These are phyloP conservation scores for Ateles fusciceps DNA, from an alignment of 2,797 vertebrate genomes.

Conservation along the genomic window DNA sequence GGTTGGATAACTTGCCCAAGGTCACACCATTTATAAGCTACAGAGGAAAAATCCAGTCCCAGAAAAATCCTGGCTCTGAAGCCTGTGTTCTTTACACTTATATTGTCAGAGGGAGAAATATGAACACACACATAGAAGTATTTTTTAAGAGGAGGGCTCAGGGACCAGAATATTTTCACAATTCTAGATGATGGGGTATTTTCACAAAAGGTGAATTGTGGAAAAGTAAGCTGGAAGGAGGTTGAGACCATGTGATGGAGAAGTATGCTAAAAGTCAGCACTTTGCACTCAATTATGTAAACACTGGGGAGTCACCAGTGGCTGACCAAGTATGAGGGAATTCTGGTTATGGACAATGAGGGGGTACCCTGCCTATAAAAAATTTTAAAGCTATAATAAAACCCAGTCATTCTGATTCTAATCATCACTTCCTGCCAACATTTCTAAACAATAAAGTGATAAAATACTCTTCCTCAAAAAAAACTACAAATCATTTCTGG, in stretches of 20 bases:
- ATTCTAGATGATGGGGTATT: background rate
- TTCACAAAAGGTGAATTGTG: background rate
- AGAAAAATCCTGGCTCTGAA: background rate
- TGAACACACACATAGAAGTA: background rate
- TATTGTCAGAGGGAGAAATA: background rate
- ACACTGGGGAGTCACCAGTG: background rate
- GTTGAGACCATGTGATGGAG: background rate
- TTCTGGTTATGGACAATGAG: background rate
- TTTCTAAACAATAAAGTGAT: conserved; percentile 44
- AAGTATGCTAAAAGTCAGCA: background rate
- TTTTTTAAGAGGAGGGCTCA: background rate
- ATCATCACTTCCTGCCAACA: background rate
- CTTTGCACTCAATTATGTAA: background rate
- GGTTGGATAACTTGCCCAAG: background rate
- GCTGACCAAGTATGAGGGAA: background rate
- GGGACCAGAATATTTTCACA: background rate
- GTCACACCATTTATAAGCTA: background rate
- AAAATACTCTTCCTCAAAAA: background rate
- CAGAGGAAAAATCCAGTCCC: background rate
- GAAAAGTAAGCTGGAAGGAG: background rate
- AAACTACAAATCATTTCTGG: background rate
- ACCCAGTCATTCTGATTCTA: background rate
- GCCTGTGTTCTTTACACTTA: background rate
- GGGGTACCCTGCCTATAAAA: background rate
- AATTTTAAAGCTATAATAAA: conserved; percentile 27